These are phyloP conservation scores for Dipus sagitta DNA, from an alignment of 2,797 vertebrate genomes.

Conservation along the genomic window DNA sequence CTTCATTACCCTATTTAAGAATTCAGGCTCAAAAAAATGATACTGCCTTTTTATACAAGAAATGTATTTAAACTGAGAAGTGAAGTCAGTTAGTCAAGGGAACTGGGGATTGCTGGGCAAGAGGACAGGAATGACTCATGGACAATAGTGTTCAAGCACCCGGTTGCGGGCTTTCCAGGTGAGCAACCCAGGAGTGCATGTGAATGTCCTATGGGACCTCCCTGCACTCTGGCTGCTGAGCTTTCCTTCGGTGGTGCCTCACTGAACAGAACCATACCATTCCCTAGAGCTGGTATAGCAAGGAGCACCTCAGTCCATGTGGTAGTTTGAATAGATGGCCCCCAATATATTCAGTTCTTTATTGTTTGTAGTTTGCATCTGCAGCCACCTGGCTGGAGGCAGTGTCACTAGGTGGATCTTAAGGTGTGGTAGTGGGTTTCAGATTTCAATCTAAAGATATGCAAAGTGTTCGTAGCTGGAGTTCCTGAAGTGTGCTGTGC, in stretches of 20 bases:
- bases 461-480: too few relatives aligned
- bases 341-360: too few relatives aligned
- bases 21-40: slow-evolving; percentile 9
- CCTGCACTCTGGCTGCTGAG: fast-evolving
- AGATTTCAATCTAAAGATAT: too few relatives aligned
- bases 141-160: background rate
- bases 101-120: background rate
- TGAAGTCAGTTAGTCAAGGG: background rate
- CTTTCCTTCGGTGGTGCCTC: background rate
- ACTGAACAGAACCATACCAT: background rate
- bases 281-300: background rate
- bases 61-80: background rate
- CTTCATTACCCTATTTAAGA: background rate
- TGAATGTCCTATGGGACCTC: background rate
- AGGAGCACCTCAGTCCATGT: too few relatives aligned
- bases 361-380: too few relatives aligned
- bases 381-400: too few relatives aligned
- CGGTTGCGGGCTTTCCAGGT: background rate
- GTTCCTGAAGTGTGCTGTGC: too few relatives aligned
- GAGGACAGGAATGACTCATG: background rate
- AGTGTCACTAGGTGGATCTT: too few relatives aligned
- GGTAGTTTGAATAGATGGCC: too few relatives aligned
- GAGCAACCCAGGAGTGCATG: background rate
- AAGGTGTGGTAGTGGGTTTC: too few relatives aligned
- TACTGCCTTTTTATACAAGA: slow-evolving; percentile 3